These are phyloP conservation scores for Bimastos eiseni DNA, from an alignment of 2,888 invertebrate genomes.

Conservation along the genomic window DNA sequence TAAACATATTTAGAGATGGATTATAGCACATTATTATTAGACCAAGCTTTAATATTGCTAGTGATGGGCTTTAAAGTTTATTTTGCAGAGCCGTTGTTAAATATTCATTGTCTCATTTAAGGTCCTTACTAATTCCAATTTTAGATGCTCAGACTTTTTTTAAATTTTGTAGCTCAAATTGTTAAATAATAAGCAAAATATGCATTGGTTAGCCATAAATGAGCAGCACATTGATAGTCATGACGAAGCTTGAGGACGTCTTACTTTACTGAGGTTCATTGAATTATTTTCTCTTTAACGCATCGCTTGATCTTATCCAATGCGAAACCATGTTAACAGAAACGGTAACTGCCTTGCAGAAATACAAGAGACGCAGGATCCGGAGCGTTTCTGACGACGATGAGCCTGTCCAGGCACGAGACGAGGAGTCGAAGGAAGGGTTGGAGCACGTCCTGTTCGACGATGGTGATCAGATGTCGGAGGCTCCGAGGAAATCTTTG, in stretches of 20 bases:
- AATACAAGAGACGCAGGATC: slow-evolving; percentile 57
- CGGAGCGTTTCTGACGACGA: slow-evolving; percentile 58
- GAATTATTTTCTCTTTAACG: neutral
- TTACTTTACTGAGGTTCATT: neutral
- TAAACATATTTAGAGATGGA: too few relatives aligned
- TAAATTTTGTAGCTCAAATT: too few relatives aligned
- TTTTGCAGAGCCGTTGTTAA: too few relatives aligned
- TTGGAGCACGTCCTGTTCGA: slow-evolving; percentile 27
- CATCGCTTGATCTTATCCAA: neutral
- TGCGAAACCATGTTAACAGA: neutral
- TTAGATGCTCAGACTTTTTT: too few relatives aligned
- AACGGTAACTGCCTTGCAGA: slow-evolving; percentile 14
- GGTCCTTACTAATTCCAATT: too few relatives aligned
- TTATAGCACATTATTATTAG: too few relatives aligned
- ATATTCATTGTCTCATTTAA: too few relatives aligned
- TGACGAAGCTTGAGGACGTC: neutral
- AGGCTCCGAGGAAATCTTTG: slow-evolving; percentile 68
- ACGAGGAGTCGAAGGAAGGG: slow-evolving; percentile 67
- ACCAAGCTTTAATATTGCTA: too few relatives aligned
- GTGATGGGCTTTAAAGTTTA: too few relatives aligned
- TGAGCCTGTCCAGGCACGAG: slow-evolving; percentile 49
- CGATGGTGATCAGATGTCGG: slow-evolving; percentile 72
- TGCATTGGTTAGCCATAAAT: neutral
- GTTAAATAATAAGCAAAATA: neutral
- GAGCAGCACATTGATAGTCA: neutral